phyloP scores from a whole-genome alignment of 2,797 vertebrate genomes.

The Petrocephalus schoutedeni region DNA sequence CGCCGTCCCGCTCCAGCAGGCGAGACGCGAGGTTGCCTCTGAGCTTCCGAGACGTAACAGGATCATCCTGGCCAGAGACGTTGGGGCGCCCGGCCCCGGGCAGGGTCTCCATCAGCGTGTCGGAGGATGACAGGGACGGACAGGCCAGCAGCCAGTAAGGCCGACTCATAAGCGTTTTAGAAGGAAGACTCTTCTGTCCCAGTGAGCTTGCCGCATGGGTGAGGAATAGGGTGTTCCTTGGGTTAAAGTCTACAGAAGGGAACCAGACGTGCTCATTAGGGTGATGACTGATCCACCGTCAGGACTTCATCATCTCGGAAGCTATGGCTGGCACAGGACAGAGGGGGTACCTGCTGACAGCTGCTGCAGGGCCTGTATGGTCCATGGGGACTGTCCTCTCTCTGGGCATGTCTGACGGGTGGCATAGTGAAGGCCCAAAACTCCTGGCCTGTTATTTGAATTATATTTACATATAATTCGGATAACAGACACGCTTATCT shows the following conservation, averaged over 20 bases:
- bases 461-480: neutral
- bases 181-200: neutral
- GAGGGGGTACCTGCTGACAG: neutral
- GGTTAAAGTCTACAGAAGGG: neutral
- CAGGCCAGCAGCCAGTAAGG: neutral
- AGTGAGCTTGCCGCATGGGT: neutral
- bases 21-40: neutral
- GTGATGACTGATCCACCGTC: neutral
- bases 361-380: neutral
- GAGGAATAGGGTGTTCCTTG: neutral
- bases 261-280: neutral
- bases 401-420: neutral
- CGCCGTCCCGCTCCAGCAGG: neutral
- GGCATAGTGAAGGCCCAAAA: neutral
- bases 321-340: neutral
- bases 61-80: neutral
- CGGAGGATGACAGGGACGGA: neutral
- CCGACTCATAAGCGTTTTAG: neutral
- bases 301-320: neutral
- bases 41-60: neutral
- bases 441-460: neutral
- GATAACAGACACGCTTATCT: neutral
- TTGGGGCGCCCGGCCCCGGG: neutral
- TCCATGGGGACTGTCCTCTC: neutral
- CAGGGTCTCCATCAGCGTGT: no score